Evolutionary conservation across 2,797 vertebrate genomes (phyloP).

Genomic region (Tenualosa thibaudeaui): DNA sequence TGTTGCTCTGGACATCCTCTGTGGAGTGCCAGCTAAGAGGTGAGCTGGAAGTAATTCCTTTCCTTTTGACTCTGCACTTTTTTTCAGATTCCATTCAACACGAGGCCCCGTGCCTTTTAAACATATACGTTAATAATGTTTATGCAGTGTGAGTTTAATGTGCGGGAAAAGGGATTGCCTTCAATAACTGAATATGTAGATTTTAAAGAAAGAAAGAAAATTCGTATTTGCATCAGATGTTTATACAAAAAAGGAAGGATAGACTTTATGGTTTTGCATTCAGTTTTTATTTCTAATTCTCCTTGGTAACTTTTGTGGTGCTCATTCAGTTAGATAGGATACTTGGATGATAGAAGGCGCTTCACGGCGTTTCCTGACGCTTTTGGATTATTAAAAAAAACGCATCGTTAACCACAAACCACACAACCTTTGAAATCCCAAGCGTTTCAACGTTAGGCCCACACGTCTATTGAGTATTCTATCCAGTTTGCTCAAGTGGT

Average conservation of each 20-base stretch:
- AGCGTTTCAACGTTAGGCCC: not conserved
- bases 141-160: not conserved
- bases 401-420: not conserved
- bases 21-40: conserved; percentile 76
- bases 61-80: conserved; percentile 43
- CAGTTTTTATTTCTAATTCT: not conserved
- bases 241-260: not conserved
- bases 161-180: not conserved
- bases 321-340: not conserved
- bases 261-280: not conserved
- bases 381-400: no score
- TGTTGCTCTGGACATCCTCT: conserved; percentile 58
- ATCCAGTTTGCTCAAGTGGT: not conserved
- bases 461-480: not conserved
- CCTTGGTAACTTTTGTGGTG: not conserved
- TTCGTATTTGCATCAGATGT: not conserved
- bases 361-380: not conserved
- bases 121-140: not conserved
- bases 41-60: conserved; percentile 61
- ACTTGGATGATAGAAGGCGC: not conserved
- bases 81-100: conserved; percentile 31
- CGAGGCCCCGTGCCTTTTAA: conserved; percentile 28
- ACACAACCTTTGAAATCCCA: not conserved
- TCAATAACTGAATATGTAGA: not conserved
- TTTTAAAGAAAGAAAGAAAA: not conserved